These are phyloP conservation scores for Pantelozetes paolii DNA, from an alignment of 2,888 invertebrate genomes.

Conservation along the genomic window DNA sequence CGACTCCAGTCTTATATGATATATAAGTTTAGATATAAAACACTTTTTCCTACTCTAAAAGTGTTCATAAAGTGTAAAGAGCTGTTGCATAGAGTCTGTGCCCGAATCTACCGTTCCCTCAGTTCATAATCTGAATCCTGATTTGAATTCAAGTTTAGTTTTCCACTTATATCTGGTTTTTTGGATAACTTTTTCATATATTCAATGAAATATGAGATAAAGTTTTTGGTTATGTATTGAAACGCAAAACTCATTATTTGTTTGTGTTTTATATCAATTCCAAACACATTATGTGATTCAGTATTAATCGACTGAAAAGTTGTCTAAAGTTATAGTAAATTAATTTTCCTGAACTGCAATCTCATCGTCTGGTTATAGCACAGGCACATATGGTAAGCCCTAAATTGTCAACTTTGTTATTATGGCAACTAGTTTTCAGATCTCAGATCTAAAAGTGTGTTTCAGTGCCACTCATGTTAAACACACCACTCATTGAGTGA, in stretches of 20 bases:
- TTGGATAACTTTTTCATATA: neutral
- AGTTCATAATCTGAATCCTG: neutral
- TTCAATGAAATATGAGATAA: neutral
- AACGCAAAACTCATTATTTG: neutral
- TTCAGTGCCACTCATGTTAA: constrained; percentile 25
- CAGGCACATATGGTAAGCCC: constrained; percentile 32
- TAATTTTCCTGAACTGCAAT: constrained; percentile 2
- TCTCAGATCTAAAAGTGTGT: constrained; percentile 26
- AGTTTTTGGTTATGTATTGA: neutral
- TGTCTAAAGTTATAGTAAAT: neutral
- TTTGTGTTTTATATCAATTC: no score
- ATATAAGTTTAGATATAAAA: neutral
- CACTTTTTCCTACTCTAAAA: constrained; percentile 1
- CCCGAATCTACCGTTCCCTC: neutral
- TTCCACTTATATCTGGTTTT: neutral
- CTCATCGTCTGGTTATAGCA: constrained; percentile 9
- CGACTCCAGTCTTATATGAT: neutral
- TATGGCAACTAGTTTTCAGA: neutral
- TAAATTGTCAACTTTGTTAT: constrained; percentile 22
- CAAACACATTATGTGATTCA: no score
- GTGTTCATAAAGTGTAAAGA: constrained; percentile 1
- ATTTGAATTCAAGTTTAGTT: neutral
- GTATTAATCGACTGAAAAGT: neutral
- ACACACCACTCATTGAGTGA: neutral
- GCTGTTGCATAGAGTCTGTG: neutral